Evolutionary conservation across 1,140 invertebrate species (phyloP).

Genomic region (Bombus pyrosoma): DNA sequence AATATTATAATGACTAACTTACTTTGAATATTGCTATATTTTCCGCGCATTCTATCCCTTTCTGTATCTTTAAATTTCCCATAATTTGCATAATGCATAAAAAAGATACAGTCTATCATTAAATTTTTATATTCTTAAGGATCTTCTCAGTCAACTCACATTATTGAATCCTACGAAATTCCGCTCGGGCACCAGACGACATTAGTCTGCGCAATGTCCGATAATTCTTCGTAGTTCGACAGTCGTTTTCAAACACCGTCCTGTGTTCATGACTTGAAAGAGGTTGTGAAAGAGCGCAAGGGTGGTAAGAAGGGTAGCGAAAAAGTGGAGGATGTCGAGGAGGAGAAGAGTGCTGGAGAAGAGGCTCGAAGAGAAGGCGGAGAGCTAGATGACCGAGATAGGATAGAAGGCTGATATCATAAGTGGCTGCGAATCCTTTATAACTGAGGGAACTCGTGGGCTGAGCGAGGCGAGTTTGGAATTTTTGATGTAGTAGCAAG

Average conservation of each 20-base stretch:
- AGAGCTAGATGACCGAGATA: conserved; percentile 43
- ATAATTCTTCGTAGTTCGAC: not conserved
- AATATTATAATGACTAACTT: too few species aligned
- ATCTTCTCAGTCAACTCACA: too few species aligned
- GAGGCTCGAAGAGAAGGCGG: conserved; percentile 7
- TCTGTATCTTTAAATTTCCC: too few species aligned
- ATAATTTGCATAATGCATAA: too few species aligned
- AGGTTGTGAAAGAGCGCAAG: not conserved
- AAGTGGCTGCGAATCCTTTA: conserved; percentile 81
- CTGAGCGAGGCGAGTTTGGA: conserved; percentile 74
- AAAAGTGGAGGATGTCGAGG: not conserved
- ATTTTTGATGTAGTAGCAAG: conserved; percentile 80
- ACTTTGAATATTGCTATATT: too few species aligned
- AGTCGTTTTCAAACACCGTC: not conserved
- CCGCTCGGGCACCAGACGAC: not conserved
- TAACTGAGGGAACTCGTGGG: conserved; percentile 70
- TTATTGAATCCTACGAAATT: too few species aligned
- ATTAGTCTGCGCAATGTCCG: not conserved
- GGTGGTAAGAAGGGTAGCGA: not conserved
- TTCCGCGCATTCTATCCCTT: too few species aligned
- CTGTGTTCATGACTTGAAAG: not conserved
- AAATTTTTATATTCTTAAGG: too few species aligned
- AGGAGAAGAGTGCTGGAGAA: not conserved
- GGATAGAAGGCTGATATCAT: conserved; percentile 75
- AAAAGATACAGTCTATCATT: too few species aligned